A percentile compares a stretch with the other conserved stretches of the same genome.
Conservation (phyloP, 1,140 invertebrate genomes). For the Matsumurasca onukii region DNA sequence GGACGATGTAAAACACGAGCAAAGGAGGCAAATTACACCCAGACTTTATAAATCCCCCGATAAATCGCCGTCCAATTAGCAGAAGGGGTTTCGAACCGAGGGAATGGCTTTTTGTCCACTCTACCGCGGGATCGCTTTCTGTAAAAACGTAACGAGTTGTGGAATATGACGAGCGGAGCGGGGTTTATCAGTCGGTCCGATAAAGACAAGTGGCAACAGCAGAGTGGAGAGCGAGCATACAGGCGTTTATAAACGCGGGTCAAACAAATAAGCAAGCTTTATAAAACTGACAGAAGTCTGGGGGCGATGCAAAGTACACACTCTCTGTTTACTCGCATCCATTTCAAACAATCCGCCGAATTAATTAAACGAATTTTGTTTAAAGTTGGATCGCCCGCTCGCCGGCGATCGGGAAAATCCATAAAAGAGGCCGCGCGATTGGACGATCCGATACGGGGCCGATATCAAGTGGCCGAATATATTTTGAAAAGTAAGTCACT, state of each 20-base stretch:
- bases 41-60: slow-evolving; percentile 21
- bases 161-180: slow-evolving; percentile 4
- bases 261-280: slow-evolving; percentile 23
- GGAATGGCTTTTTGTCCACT: neutral
- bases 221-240: neutral
- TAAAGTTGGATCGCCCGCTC: slow-evolving; percentile 27
- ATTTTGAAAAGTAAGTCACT: neutral
- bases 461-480: neutral
- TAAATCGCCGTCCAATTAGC: slow-evolving; percentile 22
- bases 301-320: slow-evolving; percentile 20
- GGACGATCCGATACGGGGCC: neutral
- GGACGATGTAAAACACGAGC: slow-evolving; percentile 22
- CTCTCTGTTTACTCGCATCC: slow-evolving; percentile 18
- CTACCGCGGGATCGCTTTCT: neutral
- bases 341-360: slow-evolving; percentile 30
- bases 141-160: neutral
- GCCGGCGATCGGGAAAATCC: slow-evolving; percentile 21
- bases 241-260: neutral
- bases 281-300: slow-evolving; percentile 25
- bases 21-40: slow-evolving; percentile 26
- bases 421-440: slow-evolving; percentile 21
- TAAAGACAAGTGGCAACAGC: slow-evolving; percentile 19
- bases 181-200: slow-evolving; percentile 19
- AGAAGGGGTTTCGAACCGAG: slow-evolving; percentile 9
- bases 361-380: slow-evolving; percentile 32